phyloP scores from a whole-genome alignment of 1,140 invertebrate species.

The Stegodyphus dumicola region DNA sequence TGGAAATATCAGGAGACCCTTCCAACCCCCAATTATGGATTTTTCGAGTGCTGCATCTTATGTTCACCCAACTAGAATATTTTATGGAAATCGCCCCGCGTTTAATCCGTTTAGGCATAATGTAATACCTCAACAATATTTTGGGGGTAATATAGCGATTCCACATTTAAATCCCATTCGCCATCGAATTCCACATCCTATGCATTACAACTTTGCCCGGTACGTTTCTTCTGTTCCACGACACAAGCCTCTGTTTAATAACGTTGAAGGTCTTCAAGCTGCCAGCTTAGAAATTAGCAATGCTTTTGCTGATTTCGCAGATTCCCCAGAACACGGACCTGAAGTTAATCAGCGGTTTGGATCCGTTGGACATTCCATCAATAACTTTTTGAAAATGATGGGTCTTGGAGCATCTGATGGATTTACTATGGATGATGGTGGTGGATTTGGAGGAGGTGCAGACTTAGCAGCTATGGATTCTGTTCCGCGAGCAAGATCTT shows the following conservation, averaged over 20 bases:
- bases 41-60: slow-evolving; percentile 3
- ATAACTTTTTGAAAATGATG: slow-evolving; percentile 47
- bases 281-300: slow-evolving; percentile 45
- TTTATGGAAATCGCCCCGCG: neutral
- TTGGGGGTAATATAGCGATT: neutral
- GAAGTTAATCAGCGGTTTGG: slow-evolving; percentile 36
- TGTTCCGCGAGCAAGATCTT: slow-evolving; percentile 29
- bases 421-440: neutral
- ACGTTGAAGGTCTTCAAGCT: slow-evolving; percentile 17
- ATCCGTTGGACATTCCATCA: slow-evolving; percentile 41
- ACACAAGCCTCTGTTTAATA: slow-evolving; percentile 46
- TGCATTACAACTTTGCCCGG: neutral
- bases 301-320: slow-evolving; percentile 51
- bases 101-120: neutral
- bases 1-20: neutral
- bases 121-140: neutral
- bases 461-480: slow-evolving; percentile 18
- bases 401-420: slow-evolving; percentile 11
- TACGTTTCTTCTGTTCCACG: slow-evolving; percentile 11
- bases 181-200: neutral
- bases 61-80: neutral
- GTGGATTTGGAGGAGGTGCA: slow-evolving; percentile 29
- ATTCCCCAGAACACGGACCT: slow-evolving; percentile 42
- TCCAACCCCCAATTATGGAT: neutral
- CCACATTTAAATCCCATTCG: neutral